Percentiles rank a stretch among this genome's conserved stretches.
Evolutionary conservation across 2,797 vertebrate genomes (phyloP).

Genomic region (Sciaenops ocellatus): DNA sequence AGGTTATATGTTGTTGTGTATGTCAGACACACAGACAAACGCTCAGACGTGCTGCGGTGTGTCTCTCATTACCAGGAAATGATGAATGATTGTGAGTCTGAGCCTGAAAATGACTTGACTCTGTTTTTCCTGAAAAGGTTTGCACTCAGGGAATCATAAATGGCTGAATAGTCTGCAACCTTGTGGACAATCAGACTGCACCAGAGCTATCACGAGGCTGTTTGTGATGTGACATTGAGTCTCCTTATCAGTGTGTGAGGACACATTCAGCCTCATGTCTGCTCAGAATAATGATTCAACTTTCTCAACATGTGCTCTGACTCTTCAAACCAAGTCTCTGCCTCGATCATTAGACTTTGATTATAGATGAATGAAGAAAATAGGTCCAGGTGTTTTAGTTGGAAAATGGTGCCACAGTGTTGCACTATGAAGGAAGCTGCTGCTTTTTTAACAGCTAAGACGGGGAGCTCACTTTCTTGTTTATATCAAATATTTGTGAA

Average conservation of each 20-base stretch:
- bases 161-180: slow-evolving; percentile 22
- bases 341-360: background rate
- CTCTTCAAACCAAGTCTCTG: background rate
- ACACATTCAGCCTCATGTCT: slow-evolving; percentile 14
- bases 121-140: background rate
- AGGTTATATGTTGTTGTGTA: slow-evolving; percentile 30
- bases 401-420: background rate
- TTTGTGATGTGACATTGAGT: slow-evolving; percentile 17
- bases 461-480: background rate
- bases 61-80: slow-evolving; percentile 22
- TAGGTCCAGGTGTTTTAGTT: background rate
- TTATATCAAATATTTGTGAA: background rate
- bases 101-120: slow-evolving; percentile 23
- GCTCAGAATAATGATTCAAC: background rate
- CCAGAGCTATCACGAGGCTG: background rate
- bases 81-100: slow-evolving; percentile 12
- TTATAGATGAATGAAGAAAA: background rate
- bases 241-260: background rate
- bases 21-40: slow-evolving; percentile 2
- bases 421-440: background rate
- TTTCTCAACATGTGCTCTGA: slow-evolving; percentile 5
- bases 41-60: slow-evolving; percentile 9
- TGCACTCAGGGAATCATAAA: slow-evolving; percentile 12
- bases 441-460: background rate
- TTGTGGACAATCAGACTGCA: slow-evolving; percentile 8